These are phyloP conservation scores for Labeo calbasu DNA, from an alignment of 2,797 vertebrate species.

Conservation along the genomic window DNA sequence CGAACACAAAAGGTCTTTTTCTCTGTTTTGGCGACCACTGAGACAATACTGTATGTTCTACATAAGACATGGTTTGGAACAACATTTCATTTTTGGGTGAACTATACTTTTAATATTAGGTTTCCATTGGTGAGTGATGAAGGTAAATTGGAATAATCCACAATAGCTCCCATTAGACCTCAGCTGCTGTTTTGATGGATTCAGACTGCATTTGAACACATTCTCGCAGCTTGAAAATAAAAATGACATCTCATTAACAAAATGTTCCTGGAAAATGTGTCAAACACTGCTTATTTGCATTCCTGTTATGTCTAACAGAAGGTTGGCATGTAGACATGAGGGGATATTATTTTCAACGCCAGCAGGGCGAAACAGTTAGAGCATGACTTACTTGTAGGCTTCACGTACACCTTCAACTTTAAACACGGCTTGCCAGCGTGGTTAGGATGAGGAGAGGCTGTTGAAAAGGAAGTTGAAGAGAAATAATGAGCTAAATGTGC, in stretches of 20 bases:
- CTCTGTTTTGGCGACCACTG: background rate
- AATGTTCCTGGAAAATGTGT: conserved; percentile 36
- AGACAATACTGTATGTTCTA: background rate
- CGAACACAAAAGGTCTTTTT: background rate
- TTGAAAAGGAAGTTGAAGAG: conserved; percentile 58
- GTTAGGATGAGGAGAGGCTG: conserved; percentile 83
- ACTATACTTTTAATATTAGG: background rate
- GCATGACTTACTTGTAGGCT: conserved; percentile 81
- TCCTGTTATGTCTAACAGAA: conserved; percentile 42
- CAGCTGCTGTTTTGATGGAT: conserved; percentile 9
- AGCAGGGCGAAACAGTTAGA: conserved; percentile 38
- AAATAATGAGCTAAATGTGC: conserved; percentile 38
- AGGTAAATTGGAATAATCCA: conserved; percentile 13
- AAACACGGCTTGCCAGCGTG: conserved; percentile 82
- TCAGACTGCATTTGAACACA: conserved; percentile 29
- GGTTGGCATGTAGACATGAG: conserved; percentile 6
- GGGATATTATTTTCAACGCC: background rate
- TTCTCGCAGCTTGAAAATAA: conserved; percentile 40
- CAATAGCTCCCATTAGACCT: conserved; percentile 14
- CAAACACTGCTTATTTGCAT: conserved; percentile 47
- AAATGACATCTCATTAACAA: conserved; percentile 52
- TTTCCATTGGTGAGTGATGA: background rate
- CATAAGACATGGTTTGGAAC: background rate
- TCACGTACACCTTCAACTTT: conserved; percentile 84
- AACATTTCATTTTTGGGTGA: background rate